Evolutionary conservation across 2,113 vertebrate species (phyloP).

Genomic region (Thamnophis sirtalis): DNA sequence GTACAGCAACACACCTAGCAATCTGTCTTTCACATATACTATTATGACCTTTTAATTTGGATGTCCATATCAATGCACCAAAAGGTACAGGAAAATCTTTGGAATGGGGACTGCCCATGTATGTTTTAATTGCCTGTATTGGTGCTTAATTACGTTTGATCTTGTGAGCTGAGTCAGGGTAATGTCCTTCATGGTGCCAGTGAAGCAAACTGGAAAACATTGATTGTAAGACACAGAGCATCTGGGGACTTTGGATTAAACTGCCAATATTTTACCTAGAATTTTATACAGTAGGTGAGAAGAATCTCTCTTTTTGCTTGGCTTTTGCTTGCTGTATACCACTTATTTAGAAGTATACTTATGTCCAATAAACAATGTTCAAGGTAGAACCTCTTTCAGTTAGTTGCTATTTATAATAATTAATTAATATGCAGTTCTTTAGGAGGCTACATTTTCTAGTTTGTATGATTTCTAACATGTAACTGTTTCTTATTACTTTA

Average conservation of each 20-base stretch:
- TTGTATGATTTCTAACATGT: conserved; percentile 51
- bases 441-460: conserved; percentile 55
- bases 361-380: conserved; percentile 50
- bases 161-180: background rate
- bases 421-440: conserved; percentile 57
- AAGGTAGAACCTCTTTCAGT: conserved; percentile 59
- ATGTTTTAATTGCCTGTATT: background rate
- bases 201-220: background rate
- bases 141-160: background rate
- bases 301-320: conserved; percentile 47
- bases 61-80: background rate
- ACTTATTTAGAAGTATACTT: conserved; percentile 47
- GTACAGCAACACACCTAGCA: background rate
- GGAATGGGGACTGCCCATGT: background rate
- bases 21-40: background rate
- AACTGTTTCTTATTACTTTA: conserved; percentile 55
- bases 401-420: conserved; percentile 60
- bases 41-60: background rate
- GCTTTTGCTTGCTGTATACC: conserved; percentile 50
- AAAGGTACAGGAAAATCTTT: background rate
- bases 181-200: background rate
- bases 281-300: conserved; percentile 20
- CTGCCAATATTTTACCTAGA: background rate
- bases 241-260: background rate
- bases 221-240: background rate